Base-by-base conservation (phyloP, 2,113 vertebrate genomes). In the Ibidorhyncha struthersii region DNA sequence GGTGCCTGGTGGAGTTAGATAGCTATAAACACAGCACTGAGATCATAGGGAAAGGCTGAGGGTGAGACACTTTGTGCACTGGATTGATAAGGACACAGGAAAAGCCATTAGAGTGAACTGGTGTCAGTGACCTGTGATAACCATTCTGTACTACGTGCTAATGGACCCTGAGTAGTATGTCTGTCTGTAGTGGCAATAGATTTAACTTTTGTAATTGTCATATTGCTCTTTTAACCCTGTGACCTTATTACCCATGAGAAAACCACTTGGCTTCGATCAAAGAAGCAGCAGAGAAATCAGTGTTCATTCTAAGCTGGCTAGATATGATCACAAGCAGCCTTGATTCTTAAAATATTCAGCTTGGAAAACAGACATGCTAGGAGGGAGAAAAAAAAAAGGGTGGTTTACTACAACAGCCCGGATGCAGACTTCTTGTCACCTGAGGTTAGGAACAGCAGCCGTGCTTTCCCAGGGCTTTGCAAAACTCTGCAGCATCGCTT, bases 11-110 rank as follows among this genome's bases (percentile, higher is more conserved):
- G 95, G 65, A 30, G 91, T 78, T 74, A 98, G 98, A 98, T 98
- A 98, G 98, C 95, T 45, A 21, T 88, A 98, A 97, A 97, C 97
- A 97, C 80, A 67, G 88, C 89, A 15, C 79, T 86, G 96, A 98
- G 96, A 98, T 98, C 98, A 95, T 18, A 93, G 97, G 92, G 96
- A 61, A 95, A 88, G 93, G 96, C 97, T 73, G 87, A 73, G 96
- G 96, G 97, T 92, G 82, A 96, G 95, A 86, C 93, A 95, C 98
- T 98, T 97, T 98, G 98, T 98, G 98, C 87, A 49, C 96, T 19
- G 87, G 94, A 19, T 97, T 96, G 98, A 98, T 98, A 98, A 98
- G 98, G 97, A 82, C 97, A 87, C 98, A 98, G 98, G 98, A 98
- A 98, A 98, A 98, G 97, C 98, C 98, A 97, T 97, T 97, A 97